Evolutionary conservation across 2,888 invertebrate genomes (phyloP).

Genomic region (Latrodectus hesperus): DNA sequence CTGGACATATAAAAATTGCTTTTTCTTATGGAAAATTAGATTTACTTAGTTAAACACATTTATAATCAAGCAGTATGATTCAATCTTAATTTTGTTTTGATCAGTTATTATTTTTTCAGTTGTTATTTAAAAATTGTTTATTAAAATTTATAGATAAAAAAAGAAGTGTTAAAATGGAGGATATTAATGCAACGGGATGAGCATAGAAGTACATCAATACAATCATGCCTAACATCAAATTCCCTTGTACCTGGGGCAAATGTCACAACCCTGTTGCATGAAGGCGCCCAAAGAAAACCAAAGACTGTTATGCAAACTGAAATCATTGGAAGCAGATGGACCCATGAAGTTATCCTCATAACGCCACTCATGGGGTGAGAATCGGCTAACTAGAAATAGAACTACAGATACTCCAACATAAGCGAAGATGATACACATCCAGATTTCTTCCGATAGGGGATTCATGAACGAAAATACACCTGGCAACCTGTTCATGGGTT

Average conservation of each 20-base stretch:
- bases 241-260: slow-evolving; percentile 87
- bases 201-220: neutral
- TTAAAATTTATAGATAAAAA: too few species aligned
- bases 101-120: too few species aligned
- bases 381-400: slow-evolving; percentile 95
- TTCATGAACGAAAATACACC: slow-evolving; percentile 98
- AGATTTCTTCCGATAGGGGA: slow-evolving; percentile 97
- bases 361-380: slow-evolving; percentile 98
- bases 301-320: slow-evolving; percentile 82
- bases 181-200: too few species aligned
- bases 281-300: slow-evolving; percentile 98
- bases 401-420: slow-evolving; percentile 98
- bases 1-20: too few species aligned
- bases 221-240: neutral
- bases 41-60: too few species aligned
- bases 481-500: slow-evolving; percentile 90
- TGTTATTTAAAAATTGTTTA: too few species aligned
- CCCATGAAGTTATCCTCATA: slow-evolving; percentile 78
- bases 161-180: too few species aligned
- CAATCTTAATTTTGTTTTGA: too few species aligned
- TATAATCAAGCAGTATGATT: too few species aligned
- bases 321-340: slow-evolving; percentile 76
- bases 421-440: slow-evolving; percentile 90
- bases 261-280: slow-evolving; percentile 99
- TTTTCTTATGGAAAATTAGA: too few species aligned